A percentile compares a stretch with the other conserved stretches of the same genome.
Evolutionary conservation across 2,888 invertebrate genomes (phyloP).

Genomic region (Euplexia lucipara): DNA sequence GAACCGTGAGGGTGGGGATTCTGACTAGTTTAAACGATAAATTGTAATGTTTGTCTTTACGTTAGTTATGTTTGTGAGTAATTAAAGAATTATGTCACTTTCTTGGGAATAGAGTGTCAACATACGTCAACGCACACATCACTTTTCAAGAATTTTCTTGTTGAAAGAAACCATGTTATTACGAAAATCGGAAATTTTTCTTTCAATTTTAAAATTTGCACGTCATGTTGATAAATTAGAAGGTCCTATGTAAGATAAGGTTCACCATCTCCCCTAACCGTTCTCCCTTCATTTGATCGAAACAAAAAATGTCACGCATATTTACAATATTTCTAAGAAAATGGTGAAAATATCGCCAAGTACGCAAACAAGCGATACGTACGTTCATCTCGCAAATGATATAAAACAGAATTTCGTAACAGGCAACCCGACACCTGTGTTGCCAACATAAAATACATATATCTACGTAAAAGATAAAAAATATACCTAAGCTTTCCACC

Average conservation of each 20-base stretch:
- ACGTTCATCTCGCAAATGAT: slow-evolving; percentile 59
- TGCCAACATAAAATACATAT: slow-evolving; percentile 63
- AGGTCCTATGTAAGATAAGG: slow-evolving; percentile 35
- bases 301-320: slow-evolving; percentile 46
- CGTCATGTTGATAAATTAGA: slow-evolving; percentile 43
- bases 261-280: slow-evolving; percentile 14
- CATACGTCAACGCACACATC: not conserved
- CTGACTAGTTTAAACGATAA: slow-evolving; percentile 66
- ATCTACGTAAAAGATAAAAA: slow-evolving; percentile 68
- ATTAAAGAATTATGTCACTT: slow-evolving; percentile 1
- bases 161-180: not conserved
- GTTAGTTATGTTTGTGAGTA: slow-evolving; percentile 11
- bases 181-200: slow-evolving; percentile 15
- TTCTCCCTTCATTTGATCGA: slow-evolving; percentile 26
- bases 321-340: slow-evolving; percentile 50
- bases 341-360: slow-evolving; percentile 48
- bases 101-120: not conserved
- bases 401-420: slow-evolving; percentile 64
- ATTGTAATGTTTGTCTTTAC: slow-evolving; percentile 53
- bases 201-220: slow-evolving; percentile 7
- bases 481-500: slow-evolving; percentile 63
- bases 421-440: slow-evolving; percentile 67
- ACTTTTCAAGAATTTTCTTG: not conserved
- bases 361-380: slow-evolving; percentile 57
- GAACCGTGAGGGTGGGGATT: slow-evolving; percentile 48